Evolutionary conservation across 2,888 invertebrate genomes (phyloP), one percentile per base, ranked within the genome.

Genomic region (Masnerella sp.): DNA sequence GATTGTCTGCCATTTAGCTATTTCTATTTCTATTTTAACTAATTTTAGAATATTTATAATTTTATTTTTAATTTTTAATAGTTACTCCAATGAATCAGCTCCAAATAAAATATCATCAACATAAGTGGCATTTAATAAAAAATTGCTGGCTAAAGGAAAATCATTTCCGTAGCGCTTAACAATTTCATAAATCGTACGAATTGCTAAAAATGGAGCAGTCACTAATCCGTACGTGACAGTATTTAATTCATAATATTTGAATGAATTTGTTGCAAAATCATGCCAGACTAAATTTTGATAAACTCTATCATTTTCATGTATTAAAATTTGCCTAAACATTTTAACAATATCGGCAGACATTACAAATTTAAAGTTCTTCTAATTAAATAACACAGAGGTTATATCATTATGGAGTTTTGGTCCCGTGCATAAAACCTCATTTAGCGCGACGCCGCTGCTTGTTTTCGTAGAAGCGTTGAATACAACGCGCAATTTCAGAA

Each of bases 341-440:
- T 61, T 61, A 3, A 36, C 47, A 12, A 61, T 61, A n/a, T 61
- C 49, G 8, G 47, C 14, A 1, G 45, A 25, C 12, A 20, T 34
- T 2, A 59, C 59, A 25, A 5, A 45, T 25, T 25, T 8, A 20
- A 15, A 7, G 0, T 1, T 2, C 0, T 36, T 3, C 47, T 49
- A 61, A 28, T 47, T 47, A 0, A 49, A 1, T 1, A 61, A 8
- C 9, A 61, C 49, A 5, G 28, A n/a, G 1, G 61, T 5, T n/a
- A 61, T 61, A 7, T 61, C 61, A 1, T 14, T 25, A 18, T 61
- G 61, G 9, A 49, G 18, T 49, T 49, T 61, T 9, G 40, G 40
- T 0, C 61, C 51, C 0, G 17, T 15, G n/a, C 12, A 30, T 5
- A 51, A 30, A 5, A 22, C 20, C 5, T 62, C 62, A 14, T 62